phyloP scores from a whole-genome alignment of 2,797 vertebrate genomes.

The Hoplostethus atlanticus region DNA sequence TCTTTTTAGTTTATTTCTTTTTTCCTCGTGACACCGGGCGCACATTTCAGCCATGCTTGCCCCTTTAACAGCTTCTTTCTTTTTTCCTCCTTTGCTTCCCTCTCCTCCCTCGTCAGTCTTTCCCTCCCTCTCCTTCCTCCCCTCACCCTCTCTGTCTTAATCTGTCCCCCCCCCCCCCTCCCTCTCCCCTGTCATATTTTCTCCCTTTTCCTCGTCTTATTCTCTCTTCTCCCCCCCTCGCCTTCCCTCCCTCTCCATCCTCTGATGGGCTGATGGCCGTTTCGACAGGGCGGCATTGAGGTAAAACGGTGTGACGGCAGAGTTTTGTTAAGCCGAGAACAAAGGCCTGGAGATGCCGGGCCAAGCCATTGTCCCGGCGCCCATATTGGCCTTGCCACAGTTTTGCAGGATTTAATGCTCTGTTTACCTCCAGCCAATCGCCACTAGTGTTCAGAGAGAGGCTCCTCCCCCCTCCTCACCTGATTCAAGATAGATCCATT shows the following conservation, averaged over 20 bases:
- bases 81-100: constrained; percentile 14
- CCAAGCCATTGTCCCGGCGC: constrained; percentile 89
- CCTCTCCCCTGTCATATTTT: background rate
- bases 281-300: constrained; percentile 94
- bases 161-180: constrained; percentile 3
- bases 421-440: constrained; percentile 95
- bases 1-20: constrained; percentile 52
- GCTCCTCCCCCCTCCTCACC: constrained; percentile 61
- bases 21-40: constrained; percentile 8
- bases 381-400: constrained; percentile 93
- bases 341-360: constrained; percentile 86
- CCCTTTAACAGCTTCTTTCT: constrained; percentile 66
- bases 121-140: background rate
- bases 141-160: background rate
- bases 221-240: constrained; percentile 71
- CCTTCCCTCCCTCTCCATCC: constrained; percentile 66
- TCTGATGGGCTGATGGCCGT: constrained; percentile 94
- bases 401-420: constrained; percentile 97
- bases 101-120: constrained; percentile 6
- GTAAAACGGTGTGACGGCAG: constrained; percentile 96
- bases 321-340: constrained; percentile 99
- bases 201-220: background rate
- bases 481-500: constrained; percentile 54
- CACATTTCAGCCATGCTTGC: constrained; percentile 46
- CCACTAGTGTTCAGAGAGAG: constrained; percentile 87